phyloP scores from a whole-genome alignment of 2,888 invertebrate genomes.

The Athetis lepigone region DNA sequence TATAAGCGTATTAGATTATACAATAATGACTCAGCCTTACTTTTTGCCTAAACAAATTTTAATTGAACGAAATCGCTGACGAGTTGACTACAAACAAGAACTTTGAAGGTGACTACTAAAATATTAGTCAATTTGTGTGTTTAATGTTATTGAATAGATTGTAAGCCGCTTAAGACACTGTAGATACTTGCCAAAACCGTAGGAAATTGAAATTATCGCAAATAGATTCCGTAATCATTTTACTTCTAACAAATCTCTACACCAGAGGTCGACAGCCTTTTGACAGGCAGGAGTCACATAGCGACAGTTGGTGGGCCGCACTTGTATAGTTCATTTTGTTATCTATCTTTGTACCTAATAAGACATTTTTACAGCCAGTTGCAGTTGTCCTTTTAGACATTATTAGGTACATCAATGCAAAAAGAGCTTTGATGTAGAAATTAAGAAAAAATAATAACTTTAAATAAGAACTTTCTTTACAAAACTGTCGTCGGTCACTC shows the following conservation, averaged over 20 bases:
- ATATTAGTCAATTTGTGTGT: conserved; percentile 16
- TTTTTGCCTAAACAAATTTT: conserved; percentile 40
- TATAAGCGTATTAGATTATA: conserved; percentile 15
- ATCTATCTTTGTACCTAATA: too few relatives aligned
- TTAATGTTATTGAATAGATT: conserved; percentile 13
- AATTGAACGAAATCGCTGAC: conserved; percentile 45
- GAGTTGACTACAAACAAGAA: conserved; percentile 17
- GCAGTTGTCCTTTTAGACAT: too few relatives aligned
- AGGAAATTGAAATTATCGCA: neutral
- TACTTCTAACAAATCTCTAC: neutral
- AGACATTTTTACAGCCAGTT: too few relatives aligned
- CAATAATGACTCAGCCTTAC: conserved; percentile 48
- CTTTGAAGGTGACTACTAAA: conserved; percentile 29
- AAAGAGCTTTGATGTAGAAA: too few relatives aligned
- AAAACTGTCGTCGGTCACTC: too few relatives aligned
- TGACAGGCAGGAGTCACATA: too few relatives aligned
- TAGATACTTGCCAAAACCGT: neutral
- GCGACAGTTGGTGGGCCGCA: too few relatives aligned
- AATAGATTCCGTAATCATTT: neutral
- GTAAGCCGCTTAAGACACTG: conserved; percentile 5
- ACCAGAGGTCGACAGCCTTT: too few relatives aligned
- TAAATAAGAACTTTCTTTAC: too few relatives aligned
- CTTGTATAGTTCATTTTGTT: too few relatives aligned
- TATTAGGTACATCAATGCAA: too few relatives aligned
- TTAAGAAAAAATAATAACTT: too few relatives aligned